Base-by-base conservation (phyloP, 2,113 vertebrate genomes). In the Aegotheles bennettii region DNA sequence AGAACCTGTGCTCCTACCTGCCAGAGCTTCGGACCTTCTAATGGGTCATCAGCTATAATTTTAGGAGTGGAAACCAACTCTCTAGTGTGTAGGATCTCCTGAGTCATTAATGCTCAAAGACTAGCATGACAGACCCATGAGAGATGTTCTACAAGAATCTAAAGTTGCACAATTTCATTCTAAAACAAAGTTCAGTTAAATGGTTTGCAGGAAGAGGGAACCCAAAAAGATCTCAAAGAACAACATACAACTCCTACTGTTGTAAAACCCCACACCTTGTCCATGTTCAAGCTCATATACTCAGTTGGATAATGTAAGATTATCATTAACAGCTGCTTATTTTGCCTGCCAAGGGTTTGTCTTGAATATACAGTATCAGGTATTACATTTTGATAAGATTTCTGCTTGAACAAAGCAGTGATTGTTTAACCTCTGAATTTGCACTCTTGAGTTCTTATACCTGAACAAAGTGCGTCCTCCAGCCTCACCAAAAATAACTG, bases 401-500 rank as follows among this genome's bases (percentile, higher is more conserved):
- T 24, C 48, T 86, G 50, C 35, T 74, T 67, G 19, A 40, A 74
- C 19, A 64, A 63, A 65, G 33, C 75, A 69, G 9, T 2, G 15
- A 33, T 4, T 29, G 9, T 23, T 64, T 31, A 54, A 23, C 9
- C 28, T 26, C 7, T 35, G 20, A 19, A 80, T 36, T 64, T 31
- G 7, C 33, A 51, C 35, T 53, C 60, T 0, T 11, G 9, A 71
- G 23, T 14, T 68, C 71, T 53, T 40, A 33, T 98, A 99, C 99
- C 99, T 99, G 94, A 99, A 99, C 47, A 99, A 98, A 31, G 99
- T 99, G 94, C 99, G 98, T 65, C 99, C 99, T 93, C 99, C 99
- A 40, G 99, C 99, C 97, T 99, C 99, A 28, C 99, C 99, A 57
- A 99, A 99, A 97, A 99, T 99, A 84, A 99, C 99, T 7, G 99